Conservation (phyloP, 2,797 vertebrate species). For the Loris lydekkerianus region DNA sequence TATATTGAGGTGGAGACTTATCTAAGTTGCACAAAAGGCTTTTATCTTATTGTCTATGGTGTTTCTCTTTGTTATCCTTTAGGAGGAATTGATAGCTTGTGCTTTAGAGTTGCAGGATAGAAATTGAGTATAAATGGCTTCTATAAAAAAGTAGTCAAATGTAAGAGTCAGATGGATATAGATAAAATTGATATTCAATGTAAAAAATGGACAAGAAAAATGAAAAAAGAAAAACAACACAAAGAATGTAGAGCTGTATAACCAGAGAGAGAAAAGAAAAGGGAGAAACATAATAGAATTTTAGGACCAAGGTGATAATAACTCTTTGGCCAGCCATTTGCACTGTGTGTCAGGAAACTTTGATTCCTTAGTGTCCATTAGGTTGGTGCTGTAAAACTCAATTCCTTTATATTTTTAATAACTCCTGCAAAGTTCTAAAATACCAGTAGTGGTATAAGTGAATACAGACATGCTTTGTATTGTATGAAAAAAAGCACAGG, state of each 20-base stretch:
- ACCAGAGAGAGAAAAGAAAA: background rate
- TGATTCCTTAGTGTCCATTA: background rate
- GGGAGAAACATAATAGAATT: background rate
- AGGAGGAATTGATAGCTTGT: background rate
- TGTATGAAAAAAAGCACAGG: background rate
- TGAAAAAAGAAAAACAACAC: background rate
- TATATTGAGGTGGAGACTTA: background rate
- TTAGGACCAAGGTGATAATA: background rate
- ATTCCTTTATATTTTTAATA: background rate
- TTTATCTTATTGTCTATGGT: background rate
- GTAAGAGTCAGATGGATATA: background rate
- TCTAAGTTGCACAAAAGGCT: background rate
- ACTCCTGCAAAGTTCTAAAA: background rate
- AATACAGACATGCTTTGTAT: background rate
- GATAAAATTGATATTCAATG: background rate
- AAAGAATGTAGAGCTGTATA: background rate
- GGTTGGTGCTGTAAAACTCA: background rate
- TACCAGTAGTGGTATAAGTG: background rate
- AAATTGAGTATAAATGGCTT: slow-evolving; percentile 32
- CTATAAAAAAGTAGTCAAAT: background rate
- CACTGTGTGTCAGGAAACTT: background rate
- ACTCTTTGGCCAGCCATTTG: background rate
- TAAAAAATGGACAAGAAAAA: background rate
- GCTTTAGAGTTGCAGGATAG: background rate
- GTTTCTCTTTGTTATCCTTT: background rate